Conservation (phyloP, 2,797 vertebrate species). For the Liasis olivaceus region DNA sequence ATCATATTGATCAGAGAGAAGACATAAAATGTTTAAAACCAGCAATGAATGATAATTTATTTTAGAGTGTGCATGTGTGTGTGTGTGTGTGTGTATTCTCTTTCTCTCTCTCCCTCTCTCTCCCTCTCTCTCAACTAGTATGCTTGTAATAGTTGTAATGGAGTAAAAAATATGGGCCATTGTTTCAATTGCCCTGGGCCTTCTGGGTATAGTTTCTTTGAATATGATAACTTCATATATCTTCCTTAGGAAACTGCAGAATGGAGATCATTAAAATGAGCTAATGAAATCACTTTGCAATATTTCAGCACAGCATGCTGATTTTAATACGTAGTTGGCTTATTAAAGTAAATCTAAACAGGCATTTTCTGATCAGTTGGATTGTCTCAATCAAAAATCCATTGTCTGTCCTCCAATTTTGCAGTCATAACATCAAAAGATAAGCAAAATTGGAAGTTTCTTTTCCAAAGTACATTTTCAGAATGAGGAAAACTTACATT, state of each 20-base stretch:
- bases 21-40: neutral
- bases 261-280: neutral
- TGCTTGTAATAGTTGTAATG: neutral
- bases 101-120: neutral
- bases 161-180: neutral
- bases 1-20: neutral
- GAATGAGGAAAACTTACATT: neutral
- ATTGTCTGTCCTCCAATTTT: neutral
- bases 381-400: neutral
- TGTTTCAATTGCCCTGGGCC: neutral
- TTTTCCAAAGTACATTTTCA: neutral
- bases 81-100: neutral
- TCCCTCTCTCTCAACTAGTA: neutral
- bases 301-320: neutral
- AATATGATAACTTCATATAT: neutral
- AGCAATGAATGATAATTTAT: neutral
- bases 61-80: neutral
- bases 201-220: neutral
- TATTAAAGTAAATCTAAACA: neutral
- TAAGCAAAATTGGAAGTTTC: neutral
- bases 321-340: neutral
- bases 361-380: neutral
- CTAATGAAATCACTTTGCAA: neutral
- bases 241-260: neutral
- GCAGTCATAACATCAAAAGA: neutral